A percentile compares a stretch with the other conserved stretches of the same genome.
Conservation (phyloP, 2,113 vertebrate genomes). For the Eclectus roratus region DNA sequence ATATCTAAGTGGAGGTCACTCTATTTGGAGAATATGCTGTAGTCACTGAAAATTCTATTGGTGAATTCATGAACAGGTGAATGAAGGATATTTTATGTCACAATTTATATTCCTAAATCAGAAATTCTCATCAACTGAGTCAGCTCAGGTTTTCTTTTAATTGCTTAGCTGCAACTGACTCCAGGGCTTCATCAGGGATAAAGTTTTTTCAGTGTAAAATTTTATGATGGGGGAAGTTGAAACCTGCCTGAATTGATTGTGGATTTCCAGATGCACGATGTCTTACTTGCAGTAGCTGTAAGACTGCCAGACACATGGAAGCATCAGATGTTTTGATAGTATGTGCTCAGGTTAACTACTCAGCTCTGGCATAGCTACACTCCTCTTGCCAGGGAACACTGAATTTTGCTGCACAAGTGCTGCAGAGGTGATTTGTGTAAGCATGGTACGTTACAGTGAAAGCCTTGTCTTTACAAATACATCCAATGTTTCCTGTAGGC, state of each 20-base stretch:
- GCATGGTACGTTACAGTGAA: rapidly evolving
- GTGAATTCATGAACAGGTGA: background rate
- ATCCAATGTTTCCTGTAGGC: background rate
- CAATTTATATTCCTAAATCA: background rate
- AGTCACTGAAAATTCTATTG: background rate
- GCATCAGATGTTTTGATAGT: background rate
- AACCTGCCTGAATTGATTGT: background rate
- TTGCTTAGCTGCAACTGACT: background rate
- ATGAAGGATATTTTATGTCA: background rate
- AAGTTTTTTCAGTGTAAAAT: background rate
- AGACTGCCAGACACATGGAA: background rate
- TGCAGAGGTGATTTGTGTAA: background rate
- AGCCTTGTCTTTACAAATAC: background rate
- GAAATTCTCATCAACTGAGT: background rate
- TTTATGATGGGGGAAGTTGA: background rate
- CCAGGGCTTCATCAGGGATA: background rate
- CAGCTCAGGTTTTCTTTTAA: background rate
- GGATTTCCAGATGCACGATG: background rate
- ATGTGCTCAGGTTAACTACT: background rate
- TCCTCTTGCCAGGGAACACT: background rate
- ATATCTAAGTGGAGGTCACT: background rate
- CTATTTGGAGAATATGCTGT: background rate
- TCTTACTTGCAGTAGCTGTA: background rate
- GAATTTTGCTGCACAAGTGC: background rate
- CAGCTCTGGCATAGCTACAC: background rate